Percentiles rank a stretch among this genome's conserved stretches.
These are phyloP conservation scores for Dendroctonus valens DNA, from an alignment of 1,140 invertebrate species.

Conservation along the genomic window DNA sequence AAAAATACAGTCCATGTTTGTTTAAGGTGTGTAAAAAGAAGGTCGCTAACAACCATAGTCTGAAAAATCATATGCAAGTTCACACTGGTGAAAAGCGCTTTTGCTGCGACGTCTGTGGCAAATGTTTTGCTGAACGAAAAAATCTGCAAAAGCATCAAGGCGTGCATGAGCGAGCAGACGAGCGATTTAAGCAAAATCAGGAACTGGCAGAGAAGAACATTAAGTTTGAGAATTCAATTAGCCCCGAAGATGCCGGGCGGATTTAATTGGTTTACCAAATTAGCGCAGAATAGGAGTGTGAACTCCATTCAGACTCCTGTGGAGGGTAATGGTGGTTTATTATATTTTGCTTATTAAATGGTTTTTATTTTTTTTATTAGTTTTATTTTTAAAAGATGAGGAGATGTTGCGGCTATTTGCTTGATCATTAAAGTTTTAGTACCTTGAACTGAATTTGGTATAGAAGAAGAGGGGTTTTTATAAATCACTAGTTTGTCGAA, in stretches of 20 bases:
- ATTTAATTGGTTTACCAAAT: not conserved
- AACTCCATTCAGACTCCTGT: too few species aligned
- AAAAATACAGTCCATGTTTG: too few species aligned
- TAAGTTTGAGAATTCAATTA: not conserved
- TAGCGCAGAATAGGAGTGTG: not conserved
- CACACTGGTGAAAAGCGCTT: constrained; percentile 81
- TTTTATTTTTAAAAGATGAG: too few species aligned
- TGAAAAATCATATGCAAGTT: constrained; percentile 60
- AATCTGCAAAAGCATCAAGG: constrained; percentile 35
- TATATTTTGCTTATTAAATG: too few species aligned
- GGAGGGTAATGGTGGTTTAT: too few species aligned
- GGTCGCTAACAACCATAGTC: constrained; percentile 41
- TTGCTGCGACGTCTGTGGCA: constrained; percentile 70
- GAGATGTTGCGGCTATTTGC: too few species aligned
- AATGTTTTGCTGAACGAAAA: constrained; percentile 69
- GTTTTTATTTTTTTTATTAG: too few species aligned
- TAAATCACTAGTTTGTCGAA: too few species aligned
- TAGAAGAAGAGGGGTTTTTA: too few species aligned
- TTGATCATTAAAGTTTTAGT: too few species aligned
- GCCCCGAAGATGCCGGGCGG: not conserved
- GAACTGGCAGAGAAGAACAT: not conserved
- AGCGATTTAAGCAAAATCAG: not conserved
- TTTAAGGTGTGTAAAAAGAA: constrained; percentile 40
- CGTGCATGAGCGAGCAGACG: constrained; percentile 23
- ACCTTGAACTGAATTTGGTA: too few species aligned